Evolutionary conservation across 2,888 invertebrate species (phyloP).

Genomic region (Zhuqinia jingwanae): DNA sequence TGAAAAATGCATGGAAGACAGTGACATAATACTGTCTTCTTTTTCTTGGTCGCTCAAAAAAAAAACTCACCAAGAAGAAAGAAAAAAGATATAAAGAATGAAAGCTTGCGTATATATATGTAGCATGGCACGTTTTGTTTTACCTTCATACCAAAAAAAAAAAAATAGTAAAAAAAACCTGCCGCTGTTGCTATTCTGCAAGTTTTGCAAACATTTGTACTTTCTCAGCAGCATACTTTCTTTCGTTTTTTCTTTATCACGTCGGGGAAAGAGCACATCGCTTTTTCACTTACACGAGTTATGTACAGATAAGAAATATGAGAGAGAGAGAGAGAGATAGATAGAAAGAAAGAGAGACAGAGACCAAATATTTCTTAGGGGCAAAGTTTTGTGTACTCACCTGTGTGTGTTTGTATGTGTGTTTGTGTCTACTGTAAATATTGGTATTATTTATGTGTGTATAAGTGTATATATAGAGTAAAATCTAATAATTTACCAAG

Average conservation of each 20-base stretch:
- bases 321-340: conserved; percentile 1
- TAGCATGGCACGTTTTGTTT: not conserved
- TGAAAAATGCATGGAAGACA: conserved; percentile 64
- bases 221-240: conserved; percentile 38
- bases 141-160: not conserved
- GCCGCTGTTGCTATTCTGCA: conserved; percentile 26
- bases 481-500: conserved; percentile 55
- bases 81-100: conserved; percentile 6
- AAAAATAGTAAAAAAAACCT: not conserved
- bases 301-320: not conserved
- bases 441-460: not conserved
- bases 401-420: conserved; percentile 14
- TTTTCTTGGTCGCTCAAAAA: conserved; percentile 28
- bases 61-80: conserved; percentile 1
- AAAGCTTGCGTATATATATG: not conserved
- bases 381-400: not conserved
- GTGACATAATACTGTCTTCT: conserved; percentile 58
- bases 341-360: not conserved
- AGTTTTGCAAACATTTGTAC: conserved; percentile 59
- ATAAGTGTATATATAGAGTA: conserved; percentile 7
- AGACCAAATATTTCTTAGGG: not conserved
- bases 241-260: conserved; percentile 13
- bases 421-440: conserved; percentile 23
- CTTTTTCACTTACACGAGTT: conserved; percentile 18
- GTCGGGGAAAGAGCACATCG: conserved; percentile 20